Conservation (phyloP, 2,888 invertebrate genomes). For the Rhyacophila evoluta region DNA sequence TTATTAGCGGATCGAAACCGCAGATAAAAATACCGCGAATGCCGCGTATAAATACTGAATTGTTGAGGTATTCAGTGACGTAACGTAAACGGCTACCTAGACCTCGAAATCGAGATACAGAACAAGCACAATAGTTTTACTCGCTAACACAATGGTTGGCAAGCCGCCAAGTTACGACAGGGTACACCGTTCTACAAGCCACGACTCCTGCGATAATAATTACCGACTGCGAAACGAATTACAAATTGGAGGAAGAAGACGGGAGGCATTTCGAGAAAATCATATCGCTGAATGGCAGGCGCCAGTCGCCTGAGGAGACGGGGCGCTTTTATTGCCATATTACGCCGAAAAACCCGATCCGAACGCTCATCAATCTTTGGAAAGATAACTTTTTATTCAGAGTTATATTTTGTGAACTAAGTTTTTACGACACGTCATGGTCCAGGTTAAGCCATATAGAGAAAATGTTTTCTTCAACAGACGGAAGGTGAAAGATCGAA, state of each 20-base stretch:
- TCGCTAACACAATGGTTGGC: neutral
- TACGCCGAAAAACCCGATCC: too few species aligned
- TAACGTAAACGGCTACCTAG: neutral
- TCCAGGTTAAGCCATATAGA: too few species aligned
- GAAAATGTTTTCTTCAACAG: too few species aligned
- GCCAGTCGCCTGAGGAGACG: neutral
- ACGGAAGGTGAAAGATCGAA: too few species aligned
- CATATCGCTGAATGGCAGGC: neutral
- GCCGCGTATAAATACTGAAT: neutral
- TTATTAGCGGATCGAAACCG: neutral
- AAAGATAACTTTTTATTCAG: too few species aligned
- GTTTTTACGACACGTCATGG: too few species aligned
- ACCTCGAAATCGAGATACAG: constrained; percentile 14
- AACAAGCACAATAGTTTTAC: neutral
- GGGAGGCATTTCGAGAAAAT: neutral
- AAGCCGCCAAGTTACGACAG: neutral
- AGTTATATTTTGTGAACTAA: too few species aligned
- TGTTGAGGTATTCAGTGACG: neutral
- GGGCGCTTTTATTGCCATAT: too few species aligned
- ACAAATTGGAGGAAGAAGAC: neutral
- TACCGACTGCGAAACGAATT: neutral
- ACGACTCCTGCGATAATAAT: neutral
- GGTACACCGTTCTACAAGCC: neutral
- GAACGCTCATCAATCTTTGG: too few species aligned
- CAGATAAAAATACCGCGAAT: neutral